Base-by-base conservation (phyloP, 2,113 vertebrate species). In the Podiceps cristatus region DNA sequence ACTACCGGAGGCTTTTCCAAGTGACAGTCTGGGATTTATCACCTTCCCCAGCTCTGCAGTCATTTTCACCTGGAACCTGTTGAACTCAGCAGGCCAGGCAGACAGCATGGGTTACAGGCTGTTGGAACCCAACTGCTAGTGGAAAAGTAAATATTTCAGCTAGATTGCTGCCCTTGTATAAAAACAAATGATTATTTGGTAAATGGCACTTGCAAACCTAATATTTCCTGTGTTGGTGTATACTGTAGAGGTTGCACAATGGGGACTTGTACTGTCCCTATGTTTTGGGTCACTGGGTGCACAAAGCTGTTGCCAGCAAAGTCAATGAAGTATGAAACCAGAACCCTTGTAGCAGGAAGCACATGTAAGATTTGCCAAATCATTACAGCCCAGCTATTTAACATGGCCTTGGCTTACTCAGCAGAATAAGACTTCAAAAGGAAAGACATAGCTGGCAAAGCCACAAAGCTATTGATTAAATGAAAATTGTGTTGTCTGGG, bases 281-380 rank as follows among this genome's bases (percentile, higher is more conserved):
- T 86, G 80, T 59, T 94, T 62, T 80, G 88, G 95, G 95, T 97
- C 96, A 96, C 74, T 79, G 92, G 79, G 86, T 82, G 71, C 88
- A 85, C 59, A 25, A 88, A 86, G 75, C 91, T 78, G 52, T 9
- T 94, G 94, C 94, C 93, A 91, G 84, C 77, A 95, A 93, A 96
- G 93, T 93, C 97, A 97, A 77, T 92, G 93, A 89, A 93, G 86
- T 84, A 90, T 89, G 86, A 97, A 97, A 97, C 79, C 92, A 96
- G 90, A 97, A 68, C 50, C 67, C 50, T 55, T 10, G 6, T 56
- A 88, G 96, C 94, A 96, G 91, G 89, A 96, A 96, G 89, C 90
- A 84, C 50, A 85, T 22, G 74, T 25, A 69, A 42, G 85, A 67
- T 64, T 80, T 96, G 97, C 98, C 98, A 98, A 97, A 96, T 97